Base-by-base conservation (phyloP, 2,797 vertebrate genomes). In the Tachyglossus aculeatus region DNA sequence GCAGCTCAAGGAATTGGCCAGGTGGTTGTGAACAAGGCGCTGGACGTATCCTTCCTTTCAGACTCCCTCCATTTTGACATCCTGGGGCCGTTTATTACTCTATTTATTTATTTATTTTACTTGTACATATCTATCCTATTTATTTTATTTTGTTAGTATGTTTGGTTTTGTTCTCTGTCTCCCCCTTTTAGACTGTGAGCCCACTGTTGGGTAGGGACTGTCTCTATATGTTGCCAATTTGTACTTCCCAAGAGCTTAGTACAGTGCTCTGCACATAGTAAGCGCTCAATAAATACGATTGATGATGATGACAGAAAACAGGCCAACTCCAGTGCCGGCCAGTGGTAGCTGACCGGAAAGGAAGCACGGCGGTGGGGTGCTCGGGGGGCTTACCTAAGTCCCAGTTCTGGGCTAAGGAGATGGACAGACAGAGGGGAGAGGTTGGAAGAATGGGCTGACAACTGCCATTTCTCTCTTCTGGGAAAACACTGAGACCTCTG, bases 41-140 rank as follows among this genome's bases (percentile, higher is more conserved):
- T 73, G 43, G 67, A 73, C 79, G 72, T 71, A 45, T 56, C 72
- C 48, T 79, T 70, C 73, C 60, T 18, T 43, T 67, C 65, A 10
- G 67, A 48, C 56, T 75, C 65, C 45, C 27, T 31, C 19, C 39
- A 62, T 77, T 73, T 77, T 80, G 61, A 71, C 47, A 73, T 48
- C 67, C 70, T 15, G n/a, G n/a, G n/a, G n/a, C n/a, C n/a, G n/a
- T n/a, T n/a, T n/a, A n/a, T n/a, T n/a, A n/a, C n/a, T n/a, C n/a
- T n/a, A n/a, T n/a, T n/a, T n/a, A n/a, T n/a, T n/a, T n/a, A n/a
- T n/a, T n/a, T n/a, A n/a, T n/a, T n/a, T n/a, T n/a, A n/a, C n/a
- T n/a, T n/a, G n/a, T n/a, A n/a, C n/a, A n/a, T n/a, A n/a, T n/a
- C n/a, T n/a, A n/a, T n/a, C n/a, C n/a, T n/a, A n/a, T n/a, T n/a